These are phyloP conservation scores for human DNA, from an alignment of 2,113 vertebrate genomes.

Conservation along the genomic window DNA sequence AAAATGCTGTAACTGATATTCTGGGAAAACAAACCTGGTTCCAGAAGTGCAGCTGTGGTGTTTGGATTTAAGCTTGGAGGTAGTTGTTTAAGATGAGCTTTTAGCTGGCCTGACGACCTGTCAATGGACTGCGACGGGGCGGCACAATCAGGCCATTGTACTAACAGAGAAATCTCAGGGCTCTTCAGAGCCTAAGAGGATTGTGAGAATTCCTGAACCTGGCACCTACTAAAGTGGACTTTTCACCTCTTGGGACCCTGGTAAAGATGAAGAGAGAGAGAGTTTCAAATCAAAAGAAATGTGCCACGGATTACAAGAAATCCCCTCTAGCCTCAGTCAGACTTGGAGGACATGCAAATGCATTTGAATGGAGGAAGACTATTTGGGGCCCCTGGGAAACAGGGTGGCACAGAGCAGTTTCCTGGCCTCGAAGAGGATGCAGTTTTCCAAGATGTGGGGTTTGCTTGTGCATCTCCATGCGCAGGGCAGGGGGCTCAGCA, in stretches of 20 bases:
- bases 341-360: neutral
- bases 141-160: constrained; percentile 12
- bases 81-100: constrained; percentile 49
- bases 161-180: neutral
- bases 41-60: constrained; percentile 46
- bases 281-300: constrained; percentile 14
- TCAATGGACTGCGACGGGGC: neutral
- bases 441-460: constrained; percentile 57
- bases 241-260: constrained; percentile 50
- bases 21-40: constrained; percentile 72
- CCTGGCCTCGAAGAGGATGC: constrained; percentile 21
- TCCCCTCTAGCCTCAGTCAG: neutral
- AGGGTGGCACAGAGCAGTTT: constrained; percentile 43
- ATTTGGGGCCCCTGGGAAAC: constrained; percentile 29
- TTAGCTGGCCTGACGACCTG: neutral
- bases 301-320: constrained; percentile 38
- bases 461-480: neutral
- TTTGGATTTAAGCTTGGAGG: constrained; percentile 60
- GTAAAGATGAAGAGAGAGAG: constrained; percentile 35
- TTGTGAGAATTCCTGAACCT: neutral
- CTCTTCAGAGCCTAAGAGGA: neutral
- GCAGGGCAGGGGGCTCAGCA: constrained; percentile 28
- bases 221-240: neutral
- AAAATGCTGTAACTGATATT: constrained; percentile 74
- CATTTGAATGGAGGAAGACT: constrained; percentile 54